Evolutionary conservation across 2,888 invertebrate genomes (phyloP).

Genomic region (Cartodere bifasciata): DNA sequence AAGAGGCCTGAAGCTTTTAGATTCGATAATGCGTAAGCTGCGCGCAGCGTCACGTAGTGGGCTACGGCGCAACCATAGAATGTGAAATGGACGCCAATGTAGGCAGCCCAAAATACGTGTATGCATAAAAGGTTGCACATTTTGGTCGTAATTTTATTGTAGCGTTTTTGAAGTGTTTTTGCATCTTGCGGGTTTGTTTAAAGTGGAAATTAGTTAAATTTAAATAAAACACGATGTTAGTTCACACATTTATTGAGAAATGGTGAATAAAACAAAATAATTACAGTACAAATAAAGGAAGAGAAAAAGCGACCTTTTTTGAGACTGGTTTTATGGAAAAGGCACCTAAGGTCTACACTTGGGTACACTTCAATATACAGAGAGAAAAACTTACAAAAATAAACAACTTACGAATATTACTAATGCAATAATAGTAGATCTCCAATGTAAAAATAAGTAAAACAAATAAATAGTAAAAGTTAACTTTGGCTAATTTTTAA

Average conservation of each 20-base stretch:
- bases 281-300: too few relatives aligned
- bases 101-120: too few relatives aligned
- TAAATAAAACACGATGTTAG: constrained; percentile 13
- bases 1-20: too few relatives aligned
- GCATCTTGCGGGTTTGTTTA: too few relatives aligned
- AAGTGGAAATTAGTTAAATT: too few relatives aligned
- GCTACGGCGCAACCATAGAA: too few relatives aligned
- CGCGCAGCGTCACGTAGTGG: too few relatives aligned
- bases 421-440: constrained; percentile 21
- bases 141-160: too few relatives aligned
- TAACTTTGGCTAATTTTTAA: constrained; percentile 33
- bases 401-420: constrained; percentile 18
- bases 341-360: constrained; percentile 29
- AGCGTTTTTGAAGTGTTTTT: too few relatives aligned
- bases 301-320: constrained; percentile 20
- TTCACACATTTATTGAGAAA: constrained; percentile 32
- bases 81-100: too few relatives aligned
- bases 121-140: too few relatives aligned
- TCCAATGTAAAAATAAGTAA: constrained; percentile 7
- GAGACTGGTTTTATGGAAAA: constrained; percentile 20
- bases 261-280: constrained; percentile 24
- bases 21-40: too few relatives aligned
- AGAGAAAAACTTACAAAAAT: constrained; percentile 16
- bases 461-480: constrained; percentile 30
- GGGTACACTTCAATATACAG: constrained; percentile 10